These are phyloP conservation scores for Anguilla anguilla DNA, from an alignment of 2,797 vertebrate species.

Conservation along the genomic window DNA sequence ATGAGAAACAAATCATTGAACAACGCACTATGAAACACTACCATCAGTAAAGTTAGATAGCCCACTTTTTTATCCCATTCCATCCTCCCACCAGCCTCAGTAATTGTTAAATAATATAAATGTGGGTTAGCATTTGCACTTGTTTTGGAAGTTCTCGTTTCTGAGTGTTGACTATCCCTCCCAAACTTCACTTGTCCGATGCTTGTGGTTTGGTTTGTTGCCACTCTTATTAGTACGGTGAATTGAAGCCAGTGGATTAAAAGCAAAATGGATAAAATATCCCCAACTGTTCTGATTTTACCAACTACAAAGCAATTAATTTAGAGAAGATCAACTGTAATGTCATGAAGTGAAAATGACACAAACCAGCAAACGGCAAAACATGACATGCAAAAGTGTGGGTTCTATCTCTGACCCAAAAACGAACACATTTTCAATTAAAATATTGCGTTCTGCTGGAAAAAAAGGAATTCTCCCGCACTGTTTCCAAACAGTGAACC, in stretches of 20 bases:
- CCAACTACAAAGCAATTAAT: background rate
- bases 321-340: conserved; percentile 1
- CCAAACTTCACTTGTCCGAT: background rate
- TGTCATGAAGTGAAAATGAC: background rate
- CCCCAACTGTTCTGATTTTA: background rate
- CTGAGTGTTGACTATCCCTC: background rate
- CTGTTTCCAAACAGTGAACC: conserved; percentile 64
- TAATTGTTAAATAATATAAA: conserved; percentile 53
- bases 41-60: conserved; percentile 66
- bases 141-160: conserved; percentile 44
- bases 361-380: conserved; percentile 5
- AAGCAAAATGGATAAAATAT: background rate
- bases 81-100: conserved; percentile 42
- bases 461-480: conserved; percentile 59
- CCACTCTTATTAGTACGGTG: background rate
- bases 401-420: background rate
- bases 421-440: background rate
- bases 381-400: background rate
- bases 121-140: conserved; percentile 57
- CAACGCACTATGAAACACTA: conserved; percentile 65
- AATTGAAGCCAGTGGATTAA: background rate
- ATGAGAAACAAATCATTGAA: conserved; percentile 70
- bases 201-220: background rate
- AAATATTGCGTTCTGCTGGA: background rate
- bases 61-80: conserved; percentile 1